These are phyloP conservation scores for Lasioglossum leucozonium DNA, from an alignment of 2,888 invertebrate species.

Conservation along the genomic window DNA sequence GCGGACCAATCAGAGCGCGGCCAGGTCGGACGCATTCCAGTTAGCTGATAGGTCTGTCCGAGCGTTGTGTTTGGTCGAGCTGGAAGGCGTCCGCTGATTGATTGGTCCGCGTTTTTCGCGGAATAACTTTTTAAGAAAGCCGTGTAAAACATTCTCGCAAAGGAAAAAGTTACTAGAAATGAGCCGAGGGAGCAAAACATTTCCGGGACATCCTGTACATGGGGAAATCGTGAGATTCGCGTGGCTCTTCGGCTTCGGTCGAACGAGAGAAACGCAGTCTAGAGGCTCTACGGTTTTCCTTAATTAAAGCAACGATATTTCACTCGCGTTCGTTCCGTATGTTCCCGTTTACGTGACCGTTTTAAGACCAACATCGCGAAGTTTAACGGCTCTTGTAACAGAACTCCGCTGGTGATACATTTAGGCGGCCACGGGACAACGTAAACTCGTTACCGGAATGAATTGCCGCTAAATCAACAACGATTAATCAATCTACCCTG, in stretches of 20 bases:
- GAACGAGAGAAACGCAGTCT: neutral
- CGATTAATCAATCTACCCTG: slow-evolving; percentile 46
- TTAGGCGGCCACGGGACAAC: slow-evolving; percentile 24
- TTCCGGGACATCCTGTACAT: neutral
- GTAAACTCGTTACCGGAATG: slow-evolving; percentile 44
- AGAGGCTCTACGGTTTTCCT: neutral
- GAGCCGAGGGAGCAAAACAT: too few relatives aligned
- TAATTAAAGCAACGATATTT: slow-evolving; percentile 17
- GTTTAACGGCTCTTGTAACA: slow-evolving; percentile 39
- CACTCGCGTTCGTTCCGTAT: slow-evolving; percentile 15
- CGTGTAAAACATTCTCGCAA: too few relatives aligned
- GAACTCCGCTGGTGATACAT: slow-evolving; percentile 33
- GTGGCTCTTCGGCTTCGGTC: neutral
- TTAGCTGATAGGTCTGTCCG: too few relatives aligned
- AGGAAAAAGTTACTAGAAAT: too few relatives aligned
- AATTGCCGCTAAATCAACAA: slow-evolving; percentile 36
- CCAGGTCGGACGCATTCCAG: too few relatives aligned
- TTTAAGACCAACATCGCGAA: slow-evolving; percentile 25
- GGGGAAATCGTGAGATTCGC: neutral
- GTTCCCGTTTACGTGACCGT: slow-evolving; percentile 18
- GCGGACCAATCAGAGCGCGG: too few relatives aligned
- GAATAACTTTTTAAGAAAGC: too few relatives aligned
- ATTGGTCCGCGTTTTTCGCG: too few relatives aligned
- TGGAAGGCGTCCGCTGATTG: too few relatives aligned
- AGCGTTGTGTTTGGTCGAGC: too few relatives aligned